phyloP scores from a whole-genome alignment of 2,113 vertebrate species.

The Brachionichthys hirsutus region DNA sequence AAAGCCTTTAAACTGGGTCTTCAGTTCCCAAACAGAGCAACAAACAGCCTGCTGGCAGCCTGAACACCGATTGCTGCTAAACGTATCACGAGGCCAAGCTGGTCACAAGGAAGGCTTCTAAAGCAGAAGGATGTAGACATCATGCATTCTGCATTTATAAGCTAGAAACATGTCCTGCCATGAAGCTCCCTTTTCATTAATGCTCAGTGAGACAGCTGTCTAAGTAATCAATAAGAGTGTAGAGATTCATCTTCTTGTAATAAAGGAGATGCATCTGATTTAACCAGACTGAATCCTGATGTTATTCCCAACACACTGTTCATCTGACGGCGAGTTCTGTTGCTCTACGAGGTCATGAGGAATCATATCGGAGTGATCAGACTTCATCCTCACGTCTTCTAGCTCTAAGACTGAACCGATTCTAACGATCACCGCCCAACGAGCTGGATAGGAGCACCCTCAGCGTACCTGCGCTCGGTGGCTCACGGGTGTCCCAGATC shows the following conservation, averaged over 20 bases:
- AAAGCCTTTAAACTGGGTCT: too few species aligned
- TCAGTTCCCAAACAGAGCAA: too few species aligned
- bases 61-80: conserved; percentile 12
- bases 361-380: not conserved
- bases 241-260: not conserved
- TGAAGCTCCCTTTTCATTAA: not conserved
- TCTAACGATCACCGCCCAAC: not conserved
- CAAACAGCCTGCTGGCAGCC: not conserved
- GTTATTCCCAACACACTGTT: too few species aligned
- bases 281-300: not conserved
- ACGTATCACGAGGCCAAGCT: conserved; percentile 41
- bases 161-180: conserved; percentile 25
- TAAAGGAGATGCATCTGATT: not conserved
- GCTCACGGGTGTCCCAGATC: conserved; percentile 98
- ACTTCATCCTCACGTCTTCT: not conserved
- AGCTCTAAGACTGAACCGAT: too few species aligned
- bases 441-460: not conserved
- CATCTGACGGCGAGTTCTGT: too few species aligned
- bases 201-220: too few species aligned
- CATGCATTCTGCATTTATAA: conserved; percentile 36
- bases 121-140: conserved; percentile 48
- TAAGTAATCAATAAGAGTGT: too few species aligned
- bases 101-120: conserved; percentile 43
- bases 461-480: conserved; percentile 89
- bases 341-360: not conserved